phyloP scores from a whole-genome alignment of 2,113 vertebrate genomes.

The Odocoileus hemionus region DNA sequence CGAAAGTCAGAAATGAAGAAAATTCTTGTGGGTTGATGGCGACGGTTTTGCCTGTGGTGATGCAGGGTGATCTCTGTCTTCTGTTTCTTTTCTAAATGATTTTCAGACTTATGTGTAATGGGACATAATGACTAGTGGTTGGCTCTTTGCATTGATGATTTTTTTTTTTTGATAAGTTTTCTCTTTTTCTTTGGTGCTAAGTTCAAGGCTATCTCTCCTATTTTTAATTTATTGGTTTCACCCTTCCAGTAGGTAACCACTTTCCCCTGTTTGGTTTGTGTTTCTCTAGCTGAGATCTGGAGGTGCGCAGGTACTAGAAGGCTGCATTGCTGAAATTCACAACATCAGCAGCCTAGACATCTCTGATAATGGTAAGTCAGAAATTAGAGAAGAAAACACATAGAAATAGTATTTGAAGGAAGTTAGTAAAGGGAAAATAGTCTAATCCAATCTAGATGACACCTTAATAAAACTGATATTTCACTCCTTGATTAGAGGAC shows the following conservation, averaged over 20 bases:
- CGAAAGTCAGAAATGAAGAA: neutral
- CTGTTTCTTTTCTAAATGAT: fast-evolving
- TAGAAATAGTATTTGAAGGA: neutral
- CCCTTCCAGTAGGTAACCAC: neutral
- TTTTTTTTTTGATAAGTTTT: neutral
- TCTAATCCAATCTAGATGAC: neutral
- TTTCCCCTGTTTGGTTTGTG: slow-evolving; percentile 35
- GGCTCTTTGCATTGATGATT: neutral
- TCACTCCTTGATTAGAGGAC: neutral
- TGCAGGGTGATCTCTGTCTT: neutral
- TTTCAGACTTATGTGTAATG: neutral
- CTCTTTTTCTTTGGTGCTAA: neutral
- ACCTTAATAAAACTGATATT: neutral
- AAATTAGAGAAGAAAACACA: neutral
- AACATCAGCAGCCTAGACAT: slow-evolving; percentile 97
- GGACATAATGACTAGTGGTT: neutral
- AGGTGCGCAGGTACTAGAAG: slow-evolving; percentile 96
- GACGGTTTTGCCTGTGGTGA: neutral
- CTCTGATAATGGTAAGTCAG: slow-evolving; percentile 94
- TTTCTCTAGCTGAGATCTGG: slow-evolving; percentile 91
- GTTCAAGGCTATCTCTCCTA: slow-evolving; percentile 30
- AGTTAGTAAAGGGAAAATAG: neutral
- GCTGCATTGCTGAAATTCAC: slow-evolving; percentile 97
- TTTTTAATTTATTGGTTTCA: slow-evolving; percentile 45
- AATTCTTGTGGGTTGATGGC: neutral